These are phyloP conservation scores for Glossosoma conforme DNA, from an alignment of 1,140 invertebrate species.

Conservation along the genomic window DNA sequence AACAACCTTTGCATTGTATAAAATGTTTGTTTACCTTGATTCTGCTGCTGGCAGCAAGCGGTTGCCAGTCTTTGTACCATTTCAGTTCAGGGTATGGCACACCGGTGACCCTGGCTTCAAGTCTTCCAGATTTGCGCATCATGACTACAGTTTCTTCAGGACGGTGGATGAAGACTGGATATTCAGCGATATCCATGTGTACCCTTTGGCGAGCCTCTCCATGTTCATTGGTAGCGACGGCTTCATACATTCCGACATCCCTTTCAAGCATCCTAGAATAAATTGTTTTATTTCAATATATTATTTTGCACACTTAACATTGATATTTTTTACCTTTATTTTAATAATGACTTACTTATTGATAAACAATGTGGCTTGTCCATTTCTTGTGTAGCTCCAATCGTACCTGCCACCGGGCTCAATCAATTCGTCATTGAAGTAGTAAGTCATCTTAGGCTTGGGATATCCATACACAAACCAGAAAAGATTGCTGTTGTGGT, in stretches of 20 bases:
- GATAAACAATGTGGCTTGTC: slow-evolving; percentile 80
- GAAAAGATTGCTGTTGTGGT: slow-evolving; percentile 79
- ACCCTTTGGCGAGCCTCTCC: slow-evolving; percentile 83
- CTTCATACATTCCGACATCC: slow-evolving; percentile 92
- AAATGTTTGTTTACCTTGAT: slow-evolving; percentile 59
- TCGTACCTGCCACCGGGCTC: slow-evolving; percentile 78
- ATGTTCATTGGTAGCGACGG: slow-evolving; percentile 87
- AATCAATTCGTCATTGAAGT: slow-evolving; percentile 77
- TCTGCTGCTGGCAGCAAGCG: slow-evolving; percentile 70
- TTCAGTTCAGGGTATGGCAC: slow-evolving; percentile 92
- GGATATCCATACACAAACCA: slow-evolving; percentile 94
- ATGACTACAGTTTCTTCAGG: slow-evolving; percentile 78
- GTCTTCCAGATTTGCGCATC: slow-evolving; percentile 62
- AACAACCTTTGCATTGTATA: no score
- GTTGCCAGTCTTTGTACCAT: slow-evolving; percentile 97
- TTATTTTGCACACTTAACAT: slow-evolving; percentile 6
- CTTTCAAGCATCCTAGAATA: slow-evolving; percentile 71
- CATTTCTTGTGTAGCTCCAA: slow-evolving; percentile 82
- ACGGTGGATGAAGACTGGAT: slow-evolving; percentile 82
- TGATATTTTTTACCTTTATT: background rate
- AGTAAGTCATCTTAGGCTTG: slow-evolving; percentile 84
- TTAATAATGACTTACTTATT: slow-evolving; percentile 60
- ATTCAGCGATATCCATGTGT: slow-evolving; percentile 81
- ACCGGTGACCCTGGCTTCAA: slow-evolving; percentile 84
- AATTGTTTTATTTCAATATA: background rate